phyloP scores from a whole-genome alignment of 2,888 invertebrate species.

The Nomada ruficornis region DNA sequence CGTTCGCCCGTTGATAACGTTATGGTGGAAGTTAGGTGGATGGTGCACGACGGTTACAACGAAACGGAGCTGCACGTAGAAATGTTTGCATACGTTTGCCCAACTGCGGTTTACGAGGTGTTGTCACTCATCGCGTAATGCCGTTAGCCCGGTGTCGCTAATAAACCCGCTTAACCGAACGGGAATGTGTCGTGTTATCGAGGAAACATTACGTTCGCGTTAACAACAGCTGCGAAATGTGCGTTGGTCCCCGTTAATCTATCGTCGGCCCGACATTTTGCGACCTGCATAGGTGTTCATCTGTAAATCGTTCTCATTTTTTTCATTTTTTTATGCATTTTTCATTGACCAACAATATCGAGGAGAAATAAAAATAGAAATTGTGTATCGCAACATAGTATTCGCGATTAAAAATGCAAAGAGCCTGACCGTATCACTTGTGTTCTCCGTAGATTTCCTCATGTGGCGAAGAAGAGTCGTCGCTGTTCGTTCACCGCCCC shows the following conservation, averaged over 20 bases:
- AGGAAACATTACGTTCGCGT: constrained; percentile 57
- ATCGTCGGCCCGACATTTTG: not conserved
- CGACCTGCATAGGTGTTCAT: not conserved
- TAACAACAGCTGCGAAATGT: constrained; percentile 51
- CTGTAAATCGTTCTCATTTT: too few species aligned
- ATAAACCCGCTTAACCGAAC: constrained; percentile 81
- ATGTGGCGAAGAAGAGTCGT: constrained; percentile 78
- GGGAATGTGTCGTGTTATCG: constrained; percentile 74
- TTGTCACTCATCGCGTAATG: constrained; percentile 77
- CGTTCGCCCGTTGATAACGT: constrained; percentile 30
- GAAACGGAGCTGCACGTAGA: constrained; percentile 36
- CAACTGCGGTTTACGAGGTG: constrained; percentile 80
- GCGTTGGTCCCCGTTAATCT: constrained; percentile 34
- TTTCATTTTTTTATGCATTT: too few species aligned
- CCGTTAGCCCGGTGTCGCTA: constrained; percentile 76
- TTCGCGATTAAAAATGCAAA: not conserved
- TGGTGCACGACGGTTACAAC: not conserved
- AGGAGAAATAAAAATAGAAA: too few species aligned
- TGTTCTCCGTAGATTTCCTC: constrained; percentile 76
- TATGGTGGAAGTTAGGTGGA: not conserved
- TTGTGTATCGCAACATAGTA: too few species aligned
- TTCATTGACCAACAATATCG: too few species aligned
- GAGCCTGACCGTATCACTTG: constrained; percentile 30
- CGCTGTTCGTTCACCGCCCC: constrained; percentile 68
- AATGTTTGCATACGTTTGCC: constrained; percentile 64